Evolutionary conservation across 2,797 vertebrate genomes (phyloP), one percentile per base, ranked within the genome.

Genomic region (Lates japonicus): DNA sequence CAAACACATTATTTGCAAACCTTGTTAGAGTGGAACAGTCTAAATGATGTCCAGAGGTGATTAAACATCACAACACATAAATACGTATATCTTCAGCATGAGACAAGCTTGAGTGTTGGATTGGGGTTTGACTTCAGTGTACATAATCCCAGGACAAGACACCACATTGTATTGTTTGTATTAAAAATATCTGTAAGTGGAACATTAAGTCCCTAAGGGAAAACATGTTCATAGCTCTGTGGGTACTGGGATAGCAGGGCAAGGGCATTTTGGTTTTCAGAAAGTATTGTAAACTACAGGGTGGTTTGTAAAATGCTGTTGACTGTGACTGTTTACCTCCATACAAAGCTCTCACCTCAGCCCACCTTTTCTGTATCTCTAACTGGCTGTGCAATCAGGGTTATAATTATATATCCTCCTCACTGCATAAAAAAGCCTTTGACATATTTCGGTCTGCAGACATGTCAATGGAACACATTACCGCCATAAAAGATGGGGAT

Each of bases 371-470:
- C 14, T 57, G 10, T 22, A 25, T 59, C 11, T 52, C 33, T 20
- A 33, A 5, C 42, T 41, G n/a, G 2, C 25, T 48, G 17, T 20
- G 33, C 58, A 20, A 20, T 6, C 25, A 51, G n/a, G 33, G 44
- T 62, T 6, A 42, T n/a, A 8, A 19, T 16, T 31, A 29, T 29
- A 29, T 29, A 19, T 37, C 10, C 59, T 57, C 6, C 31, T 57
- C n/a, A 4, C 14, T 33, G 6, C 20, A 64, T 4, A 37, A 19
- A 29, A 52, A n/a, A 25, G 41, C 44, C 16, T n/a, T 52, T 63
- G 41, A 63, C 4, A 33, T 20, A 66, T 54, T 64, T 60, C 29
- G n/a, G 61, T 73, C 70, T 67, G 31, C 58, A 71, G 14, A 67
- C 59, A 39, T 46, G 31, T 39, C 39, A 3, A 3, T n/a, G 12